These are phyloP conservation scores for Arrhopalites spinosus DNA, from an alignment of 2,888 invertebrate genomes.

Conservation along the genomic window DNA sequence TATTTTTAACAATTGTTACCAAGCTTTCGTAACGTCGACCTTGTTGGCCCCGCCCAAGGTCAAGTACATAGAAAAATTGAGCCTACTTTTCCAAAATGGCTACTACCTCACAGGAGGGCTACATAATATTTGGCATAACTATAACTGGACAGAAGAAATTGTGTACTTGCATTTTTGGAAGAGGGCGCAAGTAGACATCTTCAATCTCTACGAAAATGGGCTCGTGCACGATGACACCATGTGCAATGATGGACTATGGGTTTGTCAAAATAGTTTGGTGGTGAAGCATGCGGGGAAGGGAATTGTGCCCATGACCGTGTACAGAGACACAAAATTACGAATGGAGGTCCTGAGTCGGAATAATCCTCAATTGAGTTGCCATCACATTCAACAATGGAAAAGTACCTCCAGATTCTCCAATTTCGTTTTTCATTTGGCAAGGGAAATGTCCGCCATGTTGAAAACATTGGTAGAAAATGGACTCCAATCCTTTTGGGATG, in stretches of 20 bases:
- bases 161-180: neutral
- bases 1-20: neutral
- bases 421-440: no score
- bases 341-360: neutral
- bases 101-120: neutral
- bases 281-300: neutral
- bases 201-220: neutral
- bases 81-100: neutral
- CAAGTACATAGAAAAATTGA: neutral
- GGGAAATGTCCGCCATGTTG: no score
- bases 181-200: neutral
- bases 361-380: neutral
- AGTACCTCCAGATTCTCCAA: no score
- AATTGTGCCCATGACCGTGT: neutral
- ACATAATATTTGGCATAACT: no score
- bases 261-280: neutral
- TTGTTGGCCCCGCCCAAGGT: neutral
- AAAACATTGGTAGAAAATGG: no score
- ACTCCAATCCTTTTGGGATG: no score
- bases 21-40: neutral
- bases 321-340: neutral
- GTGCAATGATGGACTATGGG: neutral
- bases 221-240: neutral
- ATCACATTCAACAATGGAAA: neutral
- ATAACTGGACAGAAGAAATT: neutral